Conservation (phyloP, 2,113 vertebrate species). For the Hyla sarda region DNA sequence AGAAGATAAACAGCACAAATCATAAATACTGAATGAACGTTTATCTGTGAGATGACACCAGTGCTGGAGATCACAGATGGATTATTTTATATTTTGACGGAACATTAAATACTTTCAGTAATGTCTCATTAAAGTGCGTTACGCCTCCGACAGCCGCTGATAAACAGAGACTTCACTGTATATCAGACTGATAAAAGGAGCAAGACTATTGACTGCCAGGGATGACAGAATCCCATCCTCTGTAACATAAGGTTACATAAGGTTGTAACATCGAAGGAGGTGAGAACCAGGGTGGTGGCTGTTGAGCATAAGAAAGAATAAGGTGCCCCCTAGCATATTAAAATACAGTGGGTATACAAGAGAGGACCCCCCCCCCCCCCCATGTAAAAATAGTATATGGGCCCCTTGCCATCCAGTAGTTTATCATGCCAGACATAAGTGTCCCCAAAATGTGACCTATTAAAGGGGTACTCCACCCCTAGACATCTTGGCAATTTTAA, state of each 20-base stretch:
- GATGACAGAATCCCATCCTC: not conserved
- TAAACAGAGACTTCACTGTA: not conserved
- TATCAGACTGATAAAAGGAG: not conserved
- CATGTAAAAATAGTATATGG: too few relatives aligned
- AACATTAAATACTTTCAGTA: not conserved
- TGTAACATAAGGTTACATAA: not conserved
- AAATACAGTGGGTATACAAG: too few relatives aligned
- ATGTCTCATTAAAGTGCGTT: not conserved
- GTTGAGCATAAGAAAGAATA: too few relatives aligned
- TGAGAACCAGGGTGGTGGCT: too few relatives aligned
- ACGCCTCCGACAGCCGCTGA: not conserved
- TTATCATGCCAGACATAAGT: too few relatives aligned
- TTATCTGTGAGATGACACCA: not conserved
- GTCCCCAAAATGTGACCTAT: too few relatives aligned
- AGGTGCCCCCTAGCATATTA: too few relatives aligned
- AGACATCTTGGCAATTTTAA: too few relatives aligned
- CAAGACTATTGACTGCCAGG: not conserved
- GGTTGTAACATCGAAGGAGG: too few relatives aligned
- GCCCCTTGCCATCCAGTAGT: too few relatives aligned
- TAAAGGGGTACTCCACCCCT: too few relatives aligned
- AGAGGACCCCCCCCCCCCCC: too few relatives aligned
- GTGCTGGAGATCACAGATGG: not conserved
- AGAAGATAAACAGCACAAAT: not conserved
- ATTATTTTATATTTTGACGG: constrained; percentile 14
- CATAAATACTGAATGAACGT: not conserved